Conservation (phyloP, 2,888 invertebrate species). For the Drosophila dives region DNA sequence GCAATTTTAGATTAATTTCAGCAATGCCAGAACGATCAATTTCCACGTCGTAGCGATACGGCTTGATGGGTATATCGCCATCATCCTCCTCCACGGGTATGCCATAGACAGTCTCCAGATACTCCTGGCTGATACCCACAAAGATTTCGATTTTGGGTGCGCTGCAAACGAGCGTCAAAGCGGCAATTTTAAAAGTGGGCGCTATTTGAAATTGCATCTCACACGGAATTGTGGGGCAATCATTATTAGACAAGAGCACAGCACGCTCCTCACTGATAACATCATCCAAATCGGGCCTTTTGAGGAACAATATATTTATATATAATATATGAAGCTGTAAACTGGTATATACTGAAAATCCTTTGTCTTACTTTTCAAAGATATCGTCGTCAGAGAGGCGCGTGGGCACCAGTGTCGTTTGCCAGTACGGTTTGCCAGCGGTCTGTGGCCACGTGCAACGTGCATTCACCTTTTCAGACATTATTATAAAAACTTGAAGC, state of each 20-base stretch:
- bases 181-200: constrained; percentile 76
- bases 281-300: constrained; percentile 78
- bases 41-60: constrained; percentile 82
- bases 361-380: constrained; percentile 80
- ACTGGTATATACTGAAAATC: constrained; percentile 54
- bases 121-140: constrained; percentile 77
- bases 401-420: constrained; percentile 59
- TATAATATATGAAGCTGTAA: constrained; percentile 24
- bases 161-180: constrained; percentile 78
- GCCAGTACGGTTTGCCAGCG: constrained; percentile 71
- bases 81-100: constrained; percentile 66
- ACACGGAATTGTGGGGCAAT: constrained; percentile 63
- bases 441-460: constrained; percentile 74
- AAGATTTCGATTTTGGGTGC: constrained; percentile 82
- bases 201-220: constrained; percentile 74
- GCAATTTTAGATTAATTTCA: constrained; percentile 74
- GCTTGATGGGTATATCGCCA: constrained; percentile 49
- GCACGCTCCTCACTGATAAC: constrained; percentile 77
- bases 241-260: constrained; percentile 62
- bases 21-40: constrained; percentile 80
- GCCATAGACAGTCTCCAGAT: constrained; percentile 81
- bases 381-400: constrained; percentile 72
- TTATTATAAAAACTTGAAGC: background rate
- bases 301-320: constrained; percentile 6
- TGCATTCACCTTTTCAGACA: constrained; percentile 55